Evolutionary conservation across 92 coral and sea anemone genomes (phyloP).

Genomic region (Palythoa grandis): DNA sequence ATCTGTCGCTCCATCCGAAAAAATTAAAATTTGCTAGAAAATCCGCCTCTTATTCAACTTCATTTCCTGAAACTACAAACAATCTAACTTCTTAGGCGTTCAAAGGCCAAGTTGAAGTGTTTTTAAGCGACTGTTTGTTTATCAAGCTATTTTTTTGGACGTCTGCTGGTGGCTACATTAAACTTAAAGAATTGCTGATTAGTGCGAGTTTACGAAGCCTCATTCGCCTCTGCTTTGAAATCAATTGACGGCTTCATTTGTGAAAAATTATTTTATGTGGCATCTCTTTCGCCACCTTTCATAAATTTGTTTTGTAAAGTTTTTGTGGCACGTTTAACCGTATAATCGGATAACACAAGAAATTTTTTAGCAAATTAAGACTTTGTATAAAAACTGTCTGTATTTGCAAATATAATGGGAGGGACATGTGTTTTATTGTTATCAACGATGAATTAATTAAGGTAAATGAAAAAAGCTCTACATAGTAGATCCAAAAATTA

Average conservation of each 20-base stretch:
- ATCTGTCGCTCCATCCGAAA: not conserved
- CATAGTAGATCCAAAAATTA: slow-evolving; percentile 1
- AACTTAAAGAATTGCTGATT: not conserved
- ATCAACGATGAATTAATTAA: not conserved
- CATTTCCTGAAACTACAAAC: not conserved
- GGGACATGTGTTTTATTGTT: not conserved
- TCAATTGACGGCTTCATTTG: not conserved
- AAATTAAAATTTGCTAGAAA: not conserved
- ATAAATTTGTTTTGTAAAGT: not conserved
- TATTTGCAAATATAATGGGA: not conserved
- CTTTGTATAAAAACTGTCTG: not conserved
- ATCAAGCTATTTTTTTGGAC: not conserved
- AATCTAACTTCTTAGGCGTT: not conserved
- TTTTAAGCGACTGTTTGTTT: not conserved
- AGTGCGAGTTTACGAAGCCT: not conserved
- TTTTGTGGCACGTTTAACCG: not conserved
- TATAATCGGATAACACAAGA: too few species aligned
- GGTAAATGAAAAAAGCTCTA: not conserved
- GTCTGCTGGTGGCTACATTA: not conserved
- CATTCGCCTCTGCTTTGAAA: not conserved
- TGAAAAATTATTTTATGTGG: not conserved
- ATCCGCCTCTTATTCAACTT: not conserved
- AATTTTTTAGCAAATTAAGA: not conserved
- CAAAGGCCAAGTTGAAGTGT: not conserved
- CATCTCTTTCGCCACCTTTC: not conserved